Base-by-base conservation (phyloP, 2,888 invertebrate species). In the Hyposoter dolosus region DNA sequence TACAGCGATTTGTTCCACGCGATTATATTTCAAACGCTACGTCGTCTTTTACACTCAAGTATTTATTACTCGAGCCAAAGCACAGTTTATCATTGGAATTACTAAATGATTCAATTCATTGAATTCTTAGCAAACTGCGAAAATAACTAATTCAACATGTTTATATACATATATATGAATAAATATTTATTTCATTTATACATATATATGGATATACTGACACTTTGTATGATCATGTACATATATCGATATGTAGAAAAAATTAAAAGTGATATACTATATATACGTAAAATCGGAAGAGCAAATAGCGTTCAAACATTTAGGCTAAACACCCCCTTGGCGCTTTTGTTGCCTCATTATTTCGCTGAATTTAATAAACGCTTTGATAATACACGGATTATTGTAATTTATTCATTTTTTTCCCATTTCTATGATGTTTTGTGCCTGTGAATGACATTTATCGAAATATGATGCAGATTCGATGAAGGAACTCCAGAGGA, bases 351-450 rank as follows among this genome's bases (percentile, higher is more conserved):
- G 90, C 90, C 87, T 90, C 83, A 86, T 86, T 83, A 80, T 83
- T 83, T 88, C 88, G 89, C 89, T 91, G 88, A 89, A 89, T 90
- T 91, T 89, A 91, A 91, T 91, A 91, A 92, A 91, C 85, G 90
- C 91, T 91, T 91, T 91, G 90, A 89, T 91, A 91, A 89, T 83
- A 89, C 47, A 65, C 63, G 15, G 28, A 60, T 53, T 19, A 53
- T 53, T 40, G 40, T 9, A 7, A 40, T 10, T 40, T 32, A 32
- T 32, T 7, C 10, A n/a, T n/a, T 53, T 53, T 53, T n/a, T n/a
- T 53, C 19, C 6, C n/a, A 19, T 53, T n/a, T n/a, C 7, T 2
- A 53, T 10, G 1, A 40, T 40, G 0, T 53, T 53, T 50, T n/a
- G 5, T 5, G 4, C 5, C 17, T 50, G 17, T 50, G n/a, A 17